Base-by-base conservation (phyloP, 2,888 invertebrate genomes). In the Liopterus haemorrhoidalis region DNA sequence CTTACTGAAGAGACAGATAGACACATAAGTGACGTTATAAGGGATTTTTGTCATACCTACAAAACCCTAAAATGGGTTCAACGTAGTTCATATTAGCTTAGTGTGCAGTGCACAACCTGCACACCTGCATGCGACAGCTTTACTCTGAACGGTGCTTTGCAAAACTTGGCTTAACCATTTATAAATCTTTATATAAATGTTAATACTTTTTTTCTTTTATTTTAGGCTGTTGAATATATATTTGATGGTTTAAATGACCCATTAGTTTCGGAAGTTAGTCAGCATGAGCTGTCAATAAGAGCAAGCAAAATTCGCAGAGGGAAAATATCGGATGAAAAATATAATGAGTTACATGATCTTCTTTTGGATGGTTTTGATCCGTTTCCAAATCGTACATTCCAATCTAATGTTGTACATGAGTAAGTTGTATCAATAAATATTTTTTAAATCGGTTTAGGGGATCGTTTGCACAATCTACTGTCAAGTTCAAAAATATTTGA, bases 171-270 rank as follows among this genome's bases (percentile, higher is more conserved):
- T n/a, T n/a, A n/a, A n/a, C n/a, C n/a, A n/a, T n/a, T n/a, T n/a
- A n/a, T n/a, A n/a, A n/a, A n/a, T n/a, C n/a, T n/a, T n/a, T n/a
- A n/a, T n/a, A 27, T n/a, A 39, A 18, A 12, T 21, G n/a, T 21
- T 20, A 20, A 14, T 18, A 19, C 9, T 16, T 19, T 45, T 39
- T 31, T 40, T 30, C 71, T 52, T 53, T 47, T 46, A 33, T 55
- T 59, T 19, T 54, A 76, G 75, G 73, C 74, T 1, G 74, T 72
- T 1, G 52, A 65, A 51, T 61, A 68, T 5, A 54, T 78, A 24
- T 48, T 74, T 11, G 60, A 67, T 48, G 76, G 70, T 0, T 65
- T 76, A 14, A 61, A 61, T 11, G 57, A 48, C 30, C 49, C 38
- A 48, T 37, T 31, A 30, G 48, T 61, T 25, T 50, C 55, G 14